Evolutionary conservation across 2,888 invertebrate genomes (phyloP).

Genomic region (Ariolimax columbianus): DNA sequence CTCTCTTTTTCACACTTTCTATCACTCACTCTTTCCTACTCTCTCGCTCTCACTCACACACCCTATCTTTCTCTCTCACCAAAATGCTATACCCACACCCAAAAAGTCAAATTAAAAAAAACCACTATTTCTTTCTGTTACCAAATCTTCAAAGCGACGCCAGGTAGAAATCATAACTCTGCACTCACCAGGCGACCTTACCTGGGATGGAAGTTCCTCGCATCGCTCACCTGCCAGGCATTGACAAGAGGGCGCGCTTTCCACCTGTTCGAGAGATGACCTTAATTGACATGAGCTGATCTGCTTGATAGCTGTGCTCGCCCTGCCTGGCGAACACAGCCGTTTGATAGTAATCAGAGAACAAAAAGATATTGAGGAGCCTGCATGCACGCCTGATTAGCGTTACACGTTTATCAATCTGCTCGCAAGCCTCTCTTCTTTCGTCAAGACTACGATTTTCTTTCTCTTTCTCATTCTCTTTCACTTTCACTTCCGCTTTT

Average conservation of each 20-base stretch:
- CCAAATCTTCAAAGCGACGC: neutral
- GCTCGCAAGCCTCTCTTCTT: no score
- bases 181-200: neutral
- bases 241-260: conserved; percentile 10
- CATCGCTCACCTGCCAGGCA: conserved; percentile 17
- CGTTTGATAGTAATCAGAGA: no score
- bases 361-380: no score
- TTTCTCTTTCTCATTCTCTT: no score
- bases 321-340: no score
- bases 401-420: no score
- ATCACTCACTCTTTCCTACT: neutral
- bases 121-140: no score
- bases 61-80: neutral
- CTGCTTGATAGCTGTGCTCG: no score
- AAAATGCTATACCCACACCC: neutral
- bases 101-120: neutral
- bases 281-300: conserved; percentile 19
- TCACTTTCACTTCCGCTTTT: no score
- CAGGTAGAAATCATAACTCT: neutral
- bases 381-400: no score
- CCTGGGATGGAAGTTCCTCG: neutral
- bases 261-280: conserved; percentile 31
- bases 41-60: neutral
- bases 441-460: no score
- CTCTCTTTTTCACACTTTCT: neutral